A percentile compares a stretch with the other conserved stretches of the same genome.
Evolutionary conservation across 1,140 invertebrate genomes (phyloP).

Genomic region (Teleogryllus occipitalis): DNA sequence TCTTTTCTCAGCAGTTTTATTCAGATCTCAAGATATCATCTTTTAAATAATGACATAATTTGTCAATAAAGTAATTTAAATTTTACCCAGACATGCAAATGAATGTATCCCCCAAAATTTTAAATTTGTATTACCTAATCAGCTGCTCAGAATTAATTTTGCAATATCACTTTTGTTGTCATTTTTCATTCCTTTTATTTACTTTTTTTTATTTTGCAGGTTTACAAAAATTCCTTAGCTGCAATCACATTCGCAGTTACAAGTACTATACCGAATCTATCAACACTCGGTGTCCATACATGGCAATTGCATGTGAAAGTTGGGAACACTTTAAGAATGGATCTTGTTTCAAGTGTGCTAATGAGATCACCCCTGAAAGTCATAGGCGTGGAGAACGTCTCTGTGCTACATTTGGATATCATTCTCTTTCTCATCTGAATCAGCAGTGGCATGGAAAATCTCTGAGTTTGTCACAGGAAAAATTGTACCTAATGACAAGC

Average conservation of each 20-base stretch:
- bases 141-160: no score
- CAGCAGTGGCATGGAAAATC: background rate
- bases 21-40: no score
- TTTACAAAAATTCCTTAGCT: constrained; percentile 45
- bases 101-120: no score
- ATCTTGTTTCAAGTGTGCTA: constrained; percentile 41
- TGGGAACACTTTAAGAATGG: constrained; percentile 66
- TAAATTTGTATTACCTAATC: no score
- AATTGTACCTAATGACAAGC: background rate
- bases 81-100: no score
- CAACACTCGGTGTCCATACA: constrained; percentile 33
- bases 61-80: no score
- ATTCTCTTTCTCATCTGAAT: background rate
- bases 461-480: background rate
- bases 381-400: background rate
- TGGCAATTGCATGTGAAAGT: constrained; percentile 63
- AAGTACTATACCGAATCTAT: constrained; percentile 83
- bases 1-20: no score
- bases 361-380: background rate
- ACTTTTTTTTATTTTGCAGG: constrained; percentile 9
- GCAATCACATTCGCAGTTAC: constrained; percentile 76
- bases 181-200: background rate
- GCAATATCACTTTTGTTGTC: no score
- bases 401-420: background rate
- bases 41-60: no score